Evolutionary conservation across 2,888 invertebrate genomes (phyloP), one percentile per base, ranked within the genome.

Genomic region (Andrena minutula): DNA sequence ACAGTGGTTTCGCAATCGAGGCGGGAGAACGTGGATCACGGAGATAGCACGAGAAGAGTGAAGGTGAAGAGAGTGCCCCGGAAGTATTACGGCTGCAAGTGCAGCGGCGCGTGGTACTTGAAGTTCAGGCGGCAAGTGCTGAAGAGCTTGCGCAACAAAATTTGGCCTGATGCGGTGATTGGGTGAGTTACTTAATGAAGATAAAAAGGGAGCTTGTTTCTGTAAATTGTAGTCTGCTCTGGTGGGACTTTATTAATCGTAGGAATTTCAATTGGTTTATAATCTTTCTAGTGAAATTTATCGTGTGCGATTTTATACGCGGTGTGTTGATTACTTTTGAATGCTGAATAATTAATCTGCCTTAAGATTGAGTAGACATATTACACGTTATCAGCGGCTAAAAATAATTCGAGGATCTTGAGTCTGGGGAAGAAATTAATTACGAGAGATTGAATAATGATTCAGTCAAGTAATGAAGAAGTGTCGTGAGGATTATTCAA

Each of bases 81-180:
- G 49, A 88, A 82, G 41, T 83, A 83, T 64, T 85, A 81, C 35
- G 72, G 76, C 20, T 73, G 81, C 23, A 86, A 49, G 58, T 71
- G 74, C 30, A 80, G 30, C 23, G 73, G 61, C 51, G 70, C 66
- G 23, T 92, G 92, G 91, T 91, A 89, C 69, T 47, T 35, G 16
- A 90, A 84, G 72, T 61, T 92, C 16, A 90, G 87, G 51, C 85
- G 86, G 3, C 87, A 88, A 12, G 68, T 92, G 35, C 53, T 90
- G 61, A 90, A 88, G 71, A 88, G 83, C 73, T 68, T 89, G 7
- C 74, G 85, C 28, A 91, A 86, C 41, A 90, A 88, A 81, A 79
- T 92, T 64, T 82, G 68, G 74, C 92, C 92, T 28, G 47, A 70
- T 6, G 28, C 61, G 1, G 28, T 23, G 6, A 70, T 66, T 32